phyloP scores from a whole-genome alignment of 2,113 vertebrate species.

The Tragelaphus strepsiceros region DNA sequence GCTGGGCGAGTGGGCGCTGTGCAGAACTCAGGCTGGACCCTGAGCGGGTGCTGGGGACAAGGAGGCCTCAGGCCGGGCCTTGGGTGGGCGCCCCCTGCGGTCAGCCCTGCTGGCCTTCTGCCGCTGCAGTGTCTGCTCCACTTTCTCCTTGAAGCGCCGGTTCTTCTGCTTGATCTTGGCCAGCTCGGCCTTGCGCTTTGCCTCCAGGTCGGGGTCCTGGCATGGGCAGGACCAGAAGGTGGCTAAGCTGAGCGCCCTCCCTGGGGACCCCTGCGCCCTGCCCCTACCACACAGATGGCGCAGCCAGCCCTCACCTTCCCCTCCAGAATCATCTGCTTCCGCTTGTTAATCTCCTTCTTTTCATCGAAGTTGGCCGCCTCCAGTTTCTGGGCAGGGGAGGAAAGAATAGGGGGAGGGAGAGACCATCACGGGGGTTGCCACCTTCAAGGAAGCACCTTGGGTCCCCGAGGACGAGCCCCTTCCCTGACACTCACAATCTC shows the following conservation, averaged over 20 bases:
- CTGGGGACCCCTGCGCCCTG: accelerated
- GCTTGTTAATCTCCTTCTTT: conserved; percentile 96
- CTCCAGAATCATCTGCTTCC: conserved; percentile 95
- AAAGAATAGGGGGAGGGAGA: accelerated
- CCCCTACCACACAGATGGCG: accelerated
- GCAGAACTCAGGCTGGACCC: not conserved
- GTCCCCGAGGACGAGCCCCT: not conserved
- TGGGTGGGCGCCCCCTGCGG: not conserved
- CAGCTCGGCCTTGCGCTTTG: conserved; percentile 88
- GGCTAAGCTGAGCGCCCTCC: not conserved
- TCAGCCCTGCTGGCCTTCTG: conserved; percentile 32
- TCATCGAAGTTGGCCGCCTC: conserved; percentile 93
- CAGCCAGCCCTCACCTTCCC: conserved; percentile 84
- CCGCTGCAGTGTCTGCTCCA: conserved; percentile 79
- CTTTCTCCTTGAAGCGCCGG: conserved; percentile 81
- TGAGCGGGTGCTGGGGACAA: accelerated
- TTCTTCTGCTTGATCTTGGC: conserved; percentile 88
- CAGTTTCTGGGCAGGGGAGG: conserved; percentile 81
- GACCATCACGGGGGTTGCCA: accelerated
- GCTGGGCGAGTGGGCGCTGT: accelerated
- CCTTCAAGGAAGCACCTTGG: not conserved
- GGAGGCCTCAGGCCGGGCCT: accelerated
- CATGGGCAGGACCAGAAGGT: accelerated
- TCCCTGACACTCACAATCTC: conserved; percentile 82
- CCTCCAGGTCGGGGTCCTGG: conserved; percentile 93